Conservation (phyloP, 2,888 invertebrate genomes). For the Chymomyza caudatula region DNA sequence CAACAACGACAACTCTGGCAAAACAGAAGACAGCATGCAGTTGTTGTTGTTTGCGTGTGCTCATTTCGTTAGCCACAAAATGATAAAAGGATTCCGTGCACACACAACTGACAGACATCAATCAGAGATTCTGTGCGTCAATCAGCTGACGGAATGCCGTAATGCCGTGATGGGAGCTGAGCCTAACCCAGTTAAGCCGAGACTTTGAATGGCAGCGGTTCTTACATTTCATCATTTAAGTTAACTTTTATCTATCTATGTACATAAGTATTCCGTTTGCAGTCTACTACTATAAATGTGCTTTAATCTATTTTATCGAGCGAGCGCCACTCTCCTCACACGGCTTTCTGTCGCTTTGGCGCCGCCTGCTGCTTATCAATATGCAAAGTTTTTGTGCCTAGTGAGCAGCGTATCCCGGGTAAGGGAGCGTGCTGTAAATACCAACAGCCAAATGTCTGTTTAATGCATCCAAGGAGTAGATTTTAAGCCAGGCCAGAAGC, state of each 20-base stretch:
- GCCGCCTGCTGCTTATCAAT: constrained; percentile 56
- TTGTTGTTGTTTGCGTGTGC: constrained; percentile 2
- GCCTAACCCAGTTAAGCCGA: constrained; percentile 2
- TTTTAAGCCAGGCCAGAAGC: constrained; percentile 24
- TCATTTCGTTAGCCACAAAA: not conserved
- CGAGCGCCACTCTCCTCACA: not conserved
- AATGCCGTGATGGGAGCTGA: not conserved
- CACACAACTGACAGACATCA: constrained; percentile 58
- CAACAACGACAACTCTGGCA: not conserved
- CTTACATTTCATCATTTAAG: not conserved
- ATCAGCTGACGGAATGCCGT: not conserved
- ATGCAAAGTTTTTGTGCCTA: constrained; percentile 50
- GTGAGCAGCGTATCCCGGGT: no score
- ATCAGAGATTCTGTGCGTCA: constrained; percentile 40
- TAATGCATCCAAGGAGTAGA: not conserved
- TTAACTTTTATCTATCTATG: not conserved
- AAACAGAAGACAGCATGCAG: no score
- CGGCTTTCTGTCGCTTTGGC: constrained; percentile 14
- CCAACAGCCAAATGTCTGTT: not conserved
- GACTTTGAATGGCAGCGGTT: not conserved
- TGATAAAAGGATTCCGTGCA: constrained; percentile 60
- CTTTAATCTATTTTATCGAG: constrained; percentile 64
- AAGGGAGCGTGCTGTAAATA: not conserved
- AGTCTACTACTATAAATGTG: not conserved
- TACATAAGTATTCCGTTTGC: not conserved